These are phyloP conservation scores for Hippoglossus hippoglossus DNA, from an alignment of 2,797 vertebrate species.

Conservation along the genomic window DNA sequence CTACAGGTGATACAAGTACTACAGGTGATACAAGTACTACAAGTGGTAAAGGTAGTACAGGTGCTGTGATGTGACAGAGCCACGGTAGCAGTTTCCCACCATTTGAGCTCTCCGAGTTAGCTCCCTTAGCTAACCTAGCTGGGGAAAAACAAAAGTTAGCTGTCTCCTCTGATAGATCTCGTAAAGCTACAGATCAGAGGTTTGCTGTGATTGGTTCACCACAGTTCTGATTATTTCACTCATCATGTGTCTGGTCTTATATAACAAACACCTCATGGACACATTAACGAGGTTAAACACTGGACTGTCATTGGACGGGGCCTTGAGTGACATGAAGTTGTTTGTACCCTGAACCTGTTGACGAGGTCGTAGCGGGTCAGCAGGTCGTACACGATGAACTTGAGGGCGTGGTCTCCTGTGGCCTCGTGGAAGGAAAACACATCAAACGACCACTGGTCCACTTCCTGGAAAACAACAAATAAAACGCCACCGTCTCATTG, in stretches of 20 bases:
- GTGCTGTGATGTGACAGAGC: too few species aligned
- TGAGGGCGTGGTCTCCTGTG: conserved; percentile 95
- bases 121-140: too few species aligned
- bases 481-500: background rate
- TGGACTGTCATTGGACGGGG: background rate
- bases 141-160: too few species aligned
- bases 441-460: conserved; percentile 98
- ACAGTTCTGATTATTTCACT: too few species aligned
- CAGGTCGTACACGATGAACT: conserved; percentile 97
- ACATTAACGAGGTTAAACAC: background rate
- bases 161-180: too few species aligned
- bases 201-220: too few species aligned
- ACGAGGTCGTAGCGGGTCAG: conserved; percentile 98
- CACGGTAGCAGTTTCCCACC: too few species aligned
- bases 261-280: background rate
- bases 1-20: background rate
- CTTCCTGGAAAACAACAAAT: conserved; percentile 82
- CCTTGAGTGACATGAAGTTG: conserved; percentile 11
- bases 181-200: too few species aligned
- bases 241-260: too few species aligned
- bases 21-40: background rate
- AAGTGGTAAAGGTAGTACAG: too few species aligned
- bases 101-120: too few species aligned
- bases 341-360: conserved; percentile 96
- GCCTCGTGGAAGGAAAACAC: conserved; percentile 96